Evolutionary conservation across 2,888 invertebrate genomes (phyloP).

Genomic region (Caenorhabditis plicata): DNA sequence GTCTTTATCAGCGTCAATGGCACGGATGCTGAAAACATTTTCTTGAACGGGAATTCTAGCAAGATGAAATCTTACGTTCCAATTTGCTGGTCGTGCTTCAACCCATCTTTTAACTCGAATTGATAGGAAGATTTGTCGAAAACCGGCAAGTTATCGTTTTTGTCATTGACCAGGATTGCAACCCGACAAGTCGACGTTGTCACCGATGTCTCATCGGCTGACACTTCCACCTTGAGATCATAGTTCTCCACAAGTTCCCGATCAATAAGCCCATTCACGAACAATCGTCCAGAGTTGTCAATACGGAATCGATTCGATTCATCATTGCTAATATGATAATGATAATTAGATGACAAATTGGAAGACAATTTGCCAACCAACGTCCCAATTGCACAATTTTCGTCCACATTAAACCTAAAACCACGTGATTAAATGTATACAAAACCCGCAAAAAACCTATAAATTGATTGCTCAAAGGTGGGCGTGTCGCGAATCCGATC

Average conservation of each 20-base stretch:
- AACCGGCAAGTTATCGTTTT: constrained; percentile 39
- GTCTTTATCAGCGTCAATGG: constrained; percentile 77
- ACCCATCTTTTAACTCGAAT: constrained; percentile 65
- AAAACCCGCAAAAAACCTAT: constrained; percentile 7
- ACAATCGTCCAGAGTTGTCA: constrained; percentile 34
- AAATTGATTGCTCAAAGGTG: constrained; percentile 7
- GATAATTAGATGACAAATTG: constrained; percentile 7
- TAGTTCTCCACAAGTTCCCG: neutral
- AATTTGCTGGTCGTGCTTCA: constrained; percentile 16
- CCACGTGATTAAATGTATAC: too few species aligned
- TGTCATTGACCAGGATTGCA: constrained; percentile 28
- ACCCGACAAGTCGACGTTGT: constrained; percentile 10
- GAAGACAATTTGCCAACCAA: constrained; percentile 31
- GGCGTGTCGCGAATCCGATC: constrained; percentile 2
- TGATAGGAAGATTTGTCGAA: constrained; percentile 10
- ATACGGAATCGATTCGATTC: constrained; percentile 20
- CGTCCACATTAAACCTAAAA: constrained; percentile 32
- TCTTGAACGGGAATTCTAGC: too few species aligned
- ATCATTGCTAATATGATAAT: constrained; percentile 31
- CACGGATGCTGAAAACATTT: constrained; percentile 73
- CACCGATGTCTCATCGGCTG: constrained; percentile 10
- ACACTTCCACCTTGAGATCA: constrained; percentile 16
- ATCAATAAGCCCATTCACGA: constrained; percentile 26
- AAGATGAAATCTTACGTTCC: constrained; percentile 9
- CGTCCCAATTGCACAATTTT: constrained; percentile 13